Evolutionary conservation across 1,140 invertebrate genomes (phyloP), one percentile per base, ranked within the genome.

Genomic region (Odontomachus brunneus): DNA sequence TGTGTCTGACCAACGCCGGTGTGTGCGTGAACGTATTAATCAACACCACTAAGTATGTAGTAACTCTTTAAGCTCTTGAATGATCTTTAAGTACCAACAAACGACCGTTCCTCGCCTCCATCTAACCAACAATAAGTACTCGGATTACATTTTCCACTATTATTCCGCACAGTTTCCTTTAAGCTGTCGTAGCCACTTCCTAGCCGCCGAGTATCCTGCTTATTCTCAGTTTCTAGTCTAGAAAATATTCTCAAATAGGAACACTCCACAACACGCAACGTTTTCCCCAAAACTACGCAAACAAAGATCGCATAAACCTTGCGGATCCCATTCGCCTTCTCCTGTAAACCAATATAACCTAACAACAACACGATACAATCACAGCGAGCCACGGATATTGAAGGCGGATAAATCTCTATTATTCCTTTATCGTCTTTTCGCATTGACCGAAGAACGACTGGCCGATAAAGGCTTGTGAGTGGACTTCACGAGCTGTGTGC

Each of bases 391-490:
- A 22, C 51, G 65, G 75, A 80, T 80, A 69, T 80, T 69, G 51
- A 80, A 51, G 14, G n/a, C 29, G 22, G 29, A 69, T 69, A 69
- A 44, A 78, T 67, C 51, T 80, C 33, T 57, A 78, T 78, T 67
- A 44, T 55, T 44, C 19, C 49, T 78, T 57, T 78, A 57, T 69
- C 33, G 33, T 69, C 19, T 44, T 78, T 44, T 69, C 14, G n/a
- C 29, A 53, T 76, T 53, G 62, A 19, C 5, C 19, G 75, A 80
- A 57, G 44, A 51, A n/a, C 5, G 29, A 57, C 19, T 26, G 29
- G 24, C 33, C 63, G 75, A 69, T 80, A 55, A 55, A 78, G 67
- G 49, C 14, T 2, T 55, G 29, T 19, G 5, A 33, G 19, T 15
- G 49, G 51, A 53, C 5, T 51, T 12, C n/a, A 26, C 17, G 33